Base-by-base conservation (phyloP, 1,140 invertebrate species). In the Dinoponera quadriceps region DNA sequence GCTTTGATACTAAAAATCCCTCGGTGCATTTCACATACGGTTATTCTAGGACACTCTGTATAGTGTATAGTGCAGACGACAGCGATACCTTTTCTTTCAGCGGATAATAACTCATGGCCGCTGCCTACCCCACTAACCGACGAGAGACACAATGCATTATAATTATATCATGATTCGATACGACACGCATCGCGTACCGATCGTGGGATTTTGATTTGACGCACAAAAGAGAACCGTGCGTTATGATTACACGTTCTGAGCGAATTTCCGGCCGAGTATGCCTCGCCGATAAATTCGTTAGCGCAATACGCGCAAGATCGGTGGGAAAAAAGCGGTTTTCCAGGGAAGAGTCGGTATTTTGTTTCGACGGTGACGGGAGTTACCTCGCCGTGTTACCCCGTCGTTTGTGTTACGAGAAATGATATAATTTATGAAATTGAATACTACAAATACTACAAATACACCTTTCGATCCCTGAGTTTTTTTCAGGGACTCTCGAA, bases 71-170 rank as follows among this genome's bases (percentile, higher is more conserved):
- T 72, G 83, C 75, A 84, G 13, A 49, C 66, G 74, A 51, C 57
- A 88, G n/a, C 33, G 48, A n/a, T n/a, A n/a, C 51, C 92, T 93
- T 90, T 90, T 92, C 90, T 92, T 88, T 86, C 83, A 85, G 73
- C 81, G 75, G 48, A 83, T 89, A 87, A 89, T 90, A 89, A 88
- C 69, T 63, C 66, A 22, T 14, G 59, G 5, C 57, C 38, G 66
- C 60, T 33, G 18, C 71, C 44, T 59, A 29, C 51, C 55, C 44
- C 27, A 2, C n/a, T n/a, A 57, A 51, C 7, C 66, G 13, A 22
- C 54, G 78, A 5, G 38, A 44, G 9, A 82, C 33, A 60, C 27
- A 62, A n/a, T 25, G 44, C 44, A 59, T 74, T 63, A 62, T 62
- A 82, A 74, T 51, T 60, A 73, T 25, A 66, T 44, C 20, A 49